Evolutionary conservation across 1,140 invertebrate genomes (phyloP).

Genomic region (Aphidius gifuensis): DNA sequence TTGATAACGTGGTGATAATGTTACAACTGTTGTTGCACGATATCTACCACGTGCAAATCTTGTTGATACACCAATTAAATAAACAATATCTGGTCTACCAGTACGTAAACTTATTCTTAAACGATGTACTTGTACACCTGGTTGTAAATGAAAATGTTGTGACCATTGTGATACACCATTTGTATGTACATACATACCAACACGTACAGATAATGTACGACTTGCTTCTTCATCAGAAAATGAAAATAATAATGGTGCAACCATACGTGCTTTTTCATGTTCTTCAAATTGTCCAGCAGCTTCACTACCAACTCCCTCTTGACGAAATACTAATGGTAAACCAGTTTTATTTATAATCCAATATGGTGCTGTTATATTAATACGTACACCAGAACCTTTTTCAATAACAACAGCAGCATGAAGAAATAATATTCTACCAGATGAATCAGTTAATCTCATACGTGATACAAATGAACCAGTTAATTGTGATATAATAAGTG

Average conservation of each 20-base stretch:
- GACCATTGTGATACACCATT: constrained; percentile 74
- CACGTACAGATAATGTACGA: constrained; percentile 58
- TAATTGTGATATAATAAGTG: constrained; percentile 49
- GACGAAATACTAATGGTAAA: constrained; percentile 88
- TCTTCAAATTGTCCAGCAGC: constrained; percentile 92
- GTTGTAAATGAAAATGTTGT: constrained; percentile 76
- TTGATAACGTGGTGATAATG: constrained; percentile 88
- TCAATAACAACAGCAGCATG: constrained; percentile 62
- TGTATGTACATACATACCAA: constrained; percentile 69
- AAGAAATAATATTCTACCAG: constrained; percentile 71
- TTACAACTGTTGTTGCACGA: constrained; percentile 86
- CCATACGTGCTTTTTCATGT: constrained; percentile 89
- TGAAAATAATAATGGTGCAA: constrained; percentile 90
- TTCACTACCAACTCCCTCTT: constrained; percentile 77
- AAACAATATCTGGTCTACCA: constrained; percentile 67
- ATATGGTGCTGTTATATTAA: constrained; percentile 80
- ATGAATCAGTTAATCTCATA: constrained; percentile 68
- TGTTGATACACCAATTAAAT: constrained; percentile 84
- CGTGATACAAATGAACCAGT: constrained; percentile 52
- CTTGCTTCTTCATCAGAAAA: constrained; percentile 85
- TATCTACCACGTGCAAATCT: constrained; percentile 83
- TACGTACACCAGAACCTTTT: constrained; percentile 58
- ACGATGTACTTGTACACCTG: constrained; percentile 68
- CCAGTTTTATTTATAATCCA: constrained; percentile 97
- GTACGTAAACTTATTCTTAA: constrained; percentile 64